Base-by-base conservation (phyloP, 2,797 vertebrate genomes). In the Hypotaenidia philippensis region DNA sequence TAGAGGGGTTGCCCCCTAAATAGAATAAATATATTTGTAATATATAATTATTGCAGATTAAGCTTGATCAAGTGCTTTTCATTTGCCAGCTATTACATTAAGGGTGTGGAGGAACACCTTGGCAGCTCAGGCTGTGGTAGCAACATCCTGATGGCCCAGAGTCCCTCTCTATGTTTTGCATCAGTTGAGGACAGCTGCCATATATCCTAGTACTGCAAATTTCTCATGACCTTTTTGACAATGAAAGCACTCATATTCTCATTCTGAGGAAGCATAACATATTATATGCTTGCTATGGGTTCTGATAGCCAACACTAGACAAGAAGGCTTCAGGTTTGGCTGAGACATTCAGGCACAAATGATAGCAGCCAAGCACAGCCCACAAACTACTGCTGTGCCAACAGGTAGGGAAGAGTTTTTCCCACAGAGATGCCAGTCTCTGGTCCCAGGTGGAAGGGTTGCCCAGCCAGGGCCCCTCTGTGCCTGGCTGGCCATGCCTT, bases 21-120 rank as follows among this genome's bases (percentile, higher is more conserved):
- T 31, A 82, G 55, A 90, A 93, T 88, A 95, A 94, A 82, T 91
- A 77, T 29, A 38, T 87, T 93, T 83, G 76, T 70, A 84, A 86
- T 71, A 22, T 22, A 69, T 22, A 88, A 94, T 83, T 71, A 92
- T 83, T 85, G 71, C 60, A 74, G 71, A 86, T 96, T 89, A 88
- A 36, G 45, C 83, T 78, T 88, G 89, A 77, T 94, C 74, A 93
- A 34, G 59, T 70, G 79, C 83, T 26, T 95, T 74, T 75, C 50
- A 6, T 55, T 78, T 47, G 65, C 40, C 71, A 74, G 50, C 57
- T 59, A 11, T 45, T 45, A 14, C 8, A 9, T 20, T 25, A 5
- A n/a, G 53, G 36, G 38, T 4, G 9, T 1, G 9, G 29, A 80
- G 40, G 59, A 52, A 3, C 27, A 57, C 1, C 65, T 74, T 53